Evolutionary conservation across 2,797 vertebrate genomes (phyloP).

Genomic region (Rhincodon typus): DNA sequence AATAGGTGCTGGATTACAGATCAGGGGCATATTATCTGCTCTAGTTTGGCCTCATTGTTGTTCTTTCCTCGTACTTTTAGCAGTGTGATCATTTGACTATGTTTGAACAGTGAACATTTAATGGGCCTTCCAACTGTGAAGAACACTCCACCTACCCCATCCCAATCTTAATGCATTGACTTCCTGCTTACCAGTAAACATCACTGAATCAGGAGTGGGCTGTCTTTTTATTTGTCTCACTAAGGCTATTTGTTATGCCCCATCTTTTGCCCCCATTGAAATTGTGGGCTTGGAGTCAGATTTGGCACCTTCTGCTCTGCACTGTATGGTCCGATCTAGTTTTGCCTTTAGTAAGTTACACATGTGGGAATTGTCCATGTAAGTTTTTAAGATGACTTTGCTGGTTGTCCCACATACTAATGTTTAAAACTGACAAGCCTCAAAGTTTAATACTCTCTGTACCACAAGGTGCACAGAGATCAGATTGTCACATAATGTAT

Average conservation of each 20-base stretch:
- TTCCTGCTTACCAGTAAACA: neutral
- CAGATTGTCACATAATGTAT: slow-evolving; percentile 3
- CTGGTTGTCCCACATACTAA: neutral
- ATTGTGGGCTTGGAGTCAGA: neutral
- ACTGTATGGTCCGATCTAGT: too few species aligned
- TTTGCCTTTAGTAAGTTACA: neutral
- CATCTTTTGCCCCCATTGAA: neutral
- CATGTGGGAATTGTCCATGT: neutral
- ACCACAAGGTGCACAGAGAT: too few species aligned
- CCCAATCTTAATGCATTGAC: neutral
- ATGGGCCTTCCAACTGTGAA: neutral
- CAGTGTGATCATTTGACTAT: neutral
- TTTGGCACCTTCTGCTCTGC: neutral
- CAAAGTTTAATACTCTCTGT: neutral
- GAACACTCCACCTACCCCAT: neutral
- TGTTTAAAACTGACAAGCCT: neutral
- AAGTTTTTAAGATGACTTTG: neutral
- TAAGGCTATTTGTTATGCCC: neutral
- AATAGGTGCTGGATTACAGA: neutral
- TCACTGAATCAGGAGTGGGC: neutral
- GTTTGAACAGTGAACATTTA: neutral
- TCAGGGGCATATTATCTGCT: neutral
- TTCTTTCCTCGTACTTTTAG: neutral
- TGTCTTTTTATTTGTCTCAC: neutral
- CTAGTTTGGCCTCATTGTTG: neutral